Base-by-base conservation (phyloP, 2,888 invertebrate species). In the Rhingia campestris region DNA sequence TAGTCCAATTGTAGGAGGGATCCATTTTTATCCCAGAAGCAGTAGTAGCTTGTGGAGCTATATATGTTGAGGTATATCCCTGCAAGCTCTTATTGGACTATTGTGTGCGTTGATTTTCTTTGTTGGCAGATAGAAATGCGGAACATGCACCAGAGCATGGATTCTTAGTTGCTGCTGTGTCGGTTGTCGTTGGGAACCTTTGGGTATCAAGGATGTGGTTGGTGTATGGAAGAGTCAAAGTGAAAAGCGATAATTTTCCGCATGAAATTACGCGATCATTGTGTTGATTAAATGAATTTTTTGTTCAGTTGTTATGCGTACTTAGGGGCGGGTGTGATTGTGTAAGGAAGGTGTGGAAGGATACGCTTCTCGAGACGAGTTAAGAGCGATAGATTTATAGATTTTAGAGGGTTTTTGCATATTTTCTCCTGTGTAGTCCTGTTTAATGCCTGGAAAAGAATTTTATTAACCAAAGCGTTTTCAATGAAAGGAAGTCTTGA, bases 281-380 rank as follows among this genome's bases (percentile, higher is more conserved):
- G 66, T 66, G 79, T 66, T 74, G 74, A 80, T 80, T 74, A 61
- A 67, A 74, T 73, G 74, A 74, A 66, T 73, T 41, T 35, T 74
- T 80, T 80, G 74, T 80, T 67, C 53, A 59, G 54, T 61, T 76
- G 56, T 56, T 39, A 37, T 54, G 37, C 37, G 63, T 32, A 45
- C 3, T 32, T 10, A 6, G 45, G n/a, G 14, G 2, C 4, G 5
- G 56, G 45, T 12, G 12, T n/a, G 1, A 33, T 33, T 45, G 12
- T n/a, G 30, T 35, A 22, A 22, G 6, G 30, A 32, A 64, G 30
- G 10, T 37, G 49, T 32, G 10, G 7, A 12, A 37, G 37, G 51
- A 45, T 43, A 43, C 4, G 43, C 45, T 41, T 53, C 61, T 72
- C 9, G 43, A 53, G 61, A 63, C 37, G 45, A 49, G 64, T 32